Evolutionary conservation across 2,888 invertebrate genomes (phyloP).

Genomic region (Andrena dorsata): DNA sequence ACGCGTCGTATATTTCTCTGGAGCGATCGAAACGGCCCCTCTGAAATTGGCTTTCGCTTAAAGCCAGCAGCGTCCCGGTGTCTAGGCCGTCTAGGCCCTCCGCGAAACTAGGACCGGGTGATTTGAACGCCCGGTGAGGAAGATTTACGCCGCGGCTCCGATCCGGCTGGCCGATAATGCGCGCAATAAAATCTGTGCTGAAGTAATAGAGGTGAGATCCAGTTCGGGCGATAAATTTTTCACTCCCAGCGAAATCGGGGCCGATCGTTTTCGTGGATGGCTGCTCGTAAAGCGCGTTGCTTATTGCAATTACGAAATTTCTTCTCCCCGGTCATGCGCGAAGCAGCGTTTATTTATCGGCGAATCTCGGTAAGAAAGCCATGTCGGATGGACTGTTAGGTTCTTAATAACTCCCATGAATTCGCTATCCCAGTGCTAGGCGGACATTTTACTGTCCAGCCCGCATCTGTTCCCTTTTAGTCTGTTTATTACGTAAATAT

Average conservation of each 20-base stretch:
- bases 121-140: conserved; percentile 37
- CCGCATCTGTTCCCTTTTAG: neutral
- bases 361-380: conserved; percentile 8
- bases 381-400: conserved; percentile 1
- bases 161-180: conserved; percentile 24
- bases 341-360: conserved; percentile 18
- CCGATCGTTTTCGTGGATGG: conserved; percentile 8
- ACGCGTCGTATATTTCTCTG: conserved; percentile 28
- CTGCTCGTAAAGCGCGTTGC: conserved; percentile 43
- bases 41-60: conserved; percentile 31
- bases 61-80: neutral
- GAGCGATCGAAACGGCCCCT: conserved; percentile 22
- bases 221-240: conserved; percentile 49
- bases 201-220: conserved; percentile 27
- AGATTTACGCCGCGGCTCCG: conserved; percentile 23
- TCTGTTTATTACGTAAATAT: neutral
- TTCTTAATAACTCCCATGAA: conserved; percentile 29
- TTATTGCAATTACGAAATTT: conserved; percentile 47
- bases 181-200: conserved; percentile 36
- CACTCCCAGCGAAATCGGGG: conserved; percentile 15
- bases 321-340: conserved; percentile 1
- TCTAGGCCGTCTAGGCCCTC: neutral
- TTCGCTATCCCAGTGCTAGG: neutral
- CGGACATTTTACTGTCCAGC: conserved; percentile 2
- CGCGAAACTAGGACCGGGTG: conserved; percentile 8